Evolutionary conservation across 2,888 invertebrate genomes (phyloP).

Genomic region (Isoperla grammatica): DNA sequence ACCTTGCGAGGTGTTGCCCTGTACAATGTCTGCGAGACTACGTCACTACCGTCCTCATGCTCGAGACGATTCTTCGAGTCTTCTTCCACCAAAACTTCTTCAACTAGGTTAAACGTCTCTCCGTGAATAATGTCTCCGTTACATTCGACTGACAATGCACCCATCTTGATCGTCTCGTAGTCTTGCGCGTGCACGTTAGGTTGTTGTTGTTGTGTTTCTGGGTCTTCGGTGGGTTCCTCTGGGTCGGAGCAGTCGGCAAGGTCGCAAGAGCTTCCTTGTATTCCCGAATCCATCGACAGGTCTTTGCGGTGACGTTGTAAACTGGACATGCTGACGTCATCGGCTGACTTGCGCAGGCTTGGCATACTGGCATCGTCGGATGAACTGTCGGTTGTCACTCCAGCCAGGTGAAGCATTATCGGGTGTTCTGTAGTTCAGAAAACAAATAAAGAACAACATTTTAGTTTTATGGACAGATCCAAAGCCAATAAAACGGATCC

Average conservation of each 20-base stretch:
- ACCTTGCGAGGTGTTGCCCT: too few relatives aligned
- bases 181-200: neutral
- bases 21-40: too few relatives aligned
- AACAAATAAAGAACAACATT: neutral
- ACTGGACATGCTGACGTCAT: conserved; percentile 17
- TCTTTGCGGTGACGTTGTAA: conserved; percentile 19
- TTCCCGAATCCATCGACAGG: conserved; percentile 30
- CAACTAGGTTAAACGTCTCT: conserved; percentile 30
- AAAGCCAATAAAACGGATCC: too few relatives aligned
- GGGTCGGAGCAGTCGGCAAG: conserved; percentile 20
- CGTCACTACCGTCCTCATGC: neutral
- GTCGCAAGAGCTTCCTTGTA: conserved; percentile 29
- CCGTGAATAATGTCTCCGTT: neutral
- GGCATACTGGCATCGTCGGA: conserved; percentile 18
- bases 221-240: neutral
- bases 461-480: too few relatives aligned
- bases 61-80: conserved; percentile 21
- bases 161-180: neutral
- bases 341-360: conserved; percentile 18
- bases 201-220: neutral
- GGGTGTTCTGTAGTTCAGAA: neutral
- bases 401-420: conserved; percentile 22
- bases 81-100: conserved; percentile 26
- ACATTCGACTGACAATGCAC: neutral
- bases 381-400: conserved; percentile 27